Conservation (phyloP, 2,888 invertebrate genomes). For the Drosophila kambysellisi region DNA sequence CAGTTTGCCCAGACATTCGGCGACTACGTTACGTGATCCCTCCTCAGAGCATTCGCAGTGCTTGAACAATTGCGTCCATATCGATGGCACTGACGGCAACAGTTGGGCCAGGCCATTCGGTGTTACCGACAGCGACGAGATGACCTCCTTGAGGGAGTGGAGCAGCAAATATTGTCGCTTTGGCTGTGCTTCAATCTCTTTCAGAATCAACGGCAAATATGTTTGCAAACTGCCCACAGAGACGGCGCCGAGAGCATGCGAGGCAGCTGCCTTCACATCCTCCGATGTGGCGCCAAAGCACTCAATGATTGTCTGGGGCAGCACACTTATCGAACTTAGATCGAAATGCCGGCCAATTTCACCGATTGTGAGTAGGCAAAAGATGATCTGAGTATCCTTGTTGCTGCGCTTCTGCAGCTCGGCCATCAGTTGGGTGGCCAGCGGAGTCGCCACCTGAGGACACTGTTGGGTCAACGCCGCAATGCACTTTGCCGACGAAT, state of each 20-base stretch:
- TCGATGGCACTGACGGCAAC: conserved; percentile 93
- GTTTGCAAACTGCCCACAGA: conserved; percentile 97
- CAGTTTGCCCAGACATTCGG: conserved; percentile 98
- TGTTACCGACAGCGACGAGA: conserved; percentile 92
- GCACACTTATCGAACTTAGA: conserved; percentile 90
- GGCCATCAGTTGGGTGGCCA: conserved; percentile 89
- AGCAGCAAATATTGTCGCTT: conserved; percentile 97
- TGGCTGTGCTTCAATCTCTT: conserved; percentile 97
- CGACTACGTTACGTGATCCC: conserved; percentile 99
- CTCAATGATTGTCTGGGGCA: conserved; percentile 92
- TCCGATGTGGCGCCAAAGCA: conserved; percentile 97
- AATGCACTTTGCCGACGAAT: conserved; percentile 98
- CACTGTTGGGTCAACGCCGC: conserved; percentile 95
- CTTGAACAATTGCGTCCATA: conserved; percentile 96
- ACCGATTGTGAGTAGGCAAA: conserved; percentile 97
- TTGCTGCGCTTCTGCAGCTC: conserved; percentile 89
- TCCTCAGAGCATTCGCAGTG: conserved; percentile 99
- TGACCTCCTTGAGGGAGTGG: conserved; percentile 99
- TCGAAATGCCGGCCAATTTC: conserved; percentile 98
- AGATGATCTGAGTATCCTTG: conserved; percentile 93
- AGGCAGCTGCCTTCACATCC: conserved; percentile 98
- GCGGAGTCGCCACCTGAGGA: conserved; percentile 89
- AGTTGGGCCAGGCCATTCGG: conserved; percentile 91
- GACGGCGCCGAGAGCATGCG: conserved; percentile 97
- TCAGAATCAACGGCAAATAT: conserved; percentile 96